Evolutionary conservation across 2,113 vertebrate genomes (phyloP).

Genomic region (Colaptes auratus): DNA sequence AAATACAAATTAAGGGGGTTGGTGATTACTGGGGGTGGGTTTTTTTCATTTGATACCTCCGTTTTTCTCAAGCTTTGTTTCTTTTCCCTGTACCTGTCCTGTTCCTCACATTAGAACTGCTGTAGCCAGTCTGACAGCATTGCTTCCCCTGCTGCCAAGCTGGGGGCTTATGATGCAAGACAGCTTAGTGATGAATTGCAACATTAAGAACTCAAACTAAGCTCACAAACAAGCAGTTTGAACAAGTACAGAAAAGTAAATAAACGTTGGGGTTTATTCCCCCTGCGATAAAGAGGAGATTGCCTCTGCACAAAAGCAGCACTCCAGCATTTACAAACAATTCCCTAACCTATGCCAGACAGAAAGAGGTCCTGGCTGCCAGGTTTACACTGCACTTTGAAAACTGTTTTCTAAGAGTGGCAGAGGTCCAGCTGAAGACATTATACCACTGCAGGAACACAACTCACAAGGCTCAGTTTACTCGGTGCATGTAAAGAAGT

Average conservation of each 20-base stretch:
- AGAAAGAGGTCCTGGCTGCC: not conserved
- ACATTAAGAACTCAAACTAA: not conserved
- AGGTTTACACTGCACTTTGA: not conserved
- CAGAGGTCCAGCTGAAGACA: not conserved
- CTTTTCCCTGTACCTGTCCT: not conserved
- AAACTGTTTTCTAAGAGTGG: rapidly evolving
- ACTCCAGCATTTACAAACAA: not conserved
- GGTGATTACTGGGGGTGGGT: not conserved
- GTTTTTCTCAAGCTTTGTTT: not conserved
- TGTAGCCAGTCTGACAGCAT: not conserved
- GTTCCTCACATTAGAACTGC: not conserved
- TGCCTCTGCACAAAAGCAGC: not conserved
- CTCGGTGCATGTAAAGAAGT: not conserved
- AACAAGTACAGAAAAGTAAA: not conserved
- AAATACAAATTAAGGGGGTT: too few relatives aligned
- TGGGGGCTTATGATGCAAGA: not conserved
- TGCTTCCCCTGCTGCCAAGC: not conserved
- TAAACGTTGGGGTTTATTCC: not conserved
- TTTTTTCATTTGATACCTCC: not conserved
- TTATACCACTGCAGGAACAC: not conserved
- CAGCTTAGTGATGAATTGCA: not conserved
- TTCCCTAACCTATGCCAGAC: not conserved
- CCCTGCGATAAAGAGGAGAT: not conserved
- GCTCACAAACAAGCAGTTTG: not conserved
- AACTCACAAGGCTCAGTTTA: not conserved